A percentile compares a stretch with the other conserved stretches of the same genome.
Evolutionary conservation across 2,888 invertebrate genomes (phyloP).

Genomic region (Folsomia candida): DNA sequence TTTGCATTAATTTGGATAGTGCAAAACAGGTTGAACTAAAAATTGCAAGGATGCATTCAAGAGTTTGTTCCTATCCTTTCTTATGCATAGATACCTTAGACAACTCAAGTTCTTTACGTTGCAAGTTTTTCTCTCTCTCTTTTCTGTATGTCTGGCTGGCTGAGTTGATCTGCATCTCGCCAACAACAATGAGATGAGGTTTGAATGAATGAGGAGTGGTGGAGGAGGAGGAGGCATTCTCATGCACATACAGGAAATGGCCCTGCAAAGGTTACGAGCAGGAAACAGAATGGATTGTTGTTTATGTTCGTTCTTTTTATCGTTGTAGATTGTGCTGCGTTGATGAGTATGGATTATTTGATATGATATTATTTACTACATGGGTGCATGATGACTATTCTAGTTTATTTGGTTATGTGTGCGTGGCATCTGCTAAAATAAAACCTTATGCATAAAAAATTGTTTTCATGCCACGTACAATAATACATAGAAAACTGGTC

Average conservation of each 20-base stretch:
- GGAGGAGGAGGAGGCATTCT: not conserved
- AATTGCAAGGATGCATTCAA: not conserved
- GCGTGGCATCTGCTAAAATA: not conserved
- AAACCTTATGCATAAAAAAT: not conserved
- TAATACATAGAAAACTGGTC: no score
- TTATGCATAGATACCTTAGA: not conserved
- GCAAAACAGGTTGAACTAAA: not conserved
- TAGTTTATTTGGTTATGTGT: not conserved
- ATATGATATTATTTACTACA: no score
- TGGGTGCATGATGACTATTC: not conserved
- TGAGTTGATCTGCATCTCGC: not conserved
- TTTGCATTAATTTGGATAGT: not conserved
- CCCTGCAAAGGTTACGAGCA: conserved; percentile 8
- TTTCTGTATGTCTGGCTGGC: no score
- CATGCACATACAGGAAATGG: conserved; percentile 9
- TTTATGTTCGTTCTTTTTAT: no score
- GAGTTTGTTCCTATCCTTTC: not conserved
- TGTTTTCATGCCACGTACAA: not conserved
- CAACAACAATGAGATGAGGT: not conserved
- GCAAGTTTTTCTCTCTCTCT: no score
- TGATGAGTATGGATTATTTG: no score
- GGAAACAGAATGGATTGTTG: conserved; percentile 2
- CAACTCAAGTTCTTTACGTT: no score
- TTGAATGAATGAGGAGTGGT: not conserved
- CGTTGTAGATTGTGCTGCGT: no score